Conservation (phyloP, 92 coral and sea anemone genomes). For the Zoanthus solanderi region DNA sequence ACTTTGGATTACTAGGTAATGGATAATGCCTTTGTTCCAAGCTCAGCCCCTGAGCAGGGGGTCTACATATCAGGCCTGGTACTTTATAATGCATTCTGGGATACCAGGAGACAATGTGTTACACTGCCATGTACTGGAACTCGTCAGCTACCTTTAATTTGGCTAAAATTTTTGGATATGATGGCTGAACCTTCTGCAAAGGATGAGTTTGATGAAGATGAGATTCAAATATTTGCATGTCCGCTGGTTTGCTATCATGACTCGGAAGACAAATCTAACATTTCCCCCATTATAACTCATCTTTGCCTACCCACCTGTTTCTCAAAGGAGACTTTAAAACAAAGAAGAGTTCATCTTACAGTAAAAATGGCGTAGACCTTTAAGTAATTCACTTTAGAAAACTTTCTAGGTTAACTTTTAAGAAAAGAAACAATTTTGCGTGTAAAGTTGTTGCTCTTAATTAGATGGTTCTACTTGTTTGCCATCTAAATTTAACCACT, state of each 20-base stretch:
- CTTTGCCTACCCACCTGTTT: slow-evolving; percentile 67
- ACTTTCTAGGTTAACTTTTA: background rate
- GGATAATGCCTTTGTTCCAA: slow-evolving; percentile 55
- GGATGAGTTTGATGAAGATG: slow-evolving; percentile 36
- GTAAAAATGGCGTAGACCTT: background rate
- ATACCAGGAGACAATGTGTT: slow-evolving; percentile 61
- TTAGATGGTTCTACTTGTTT: no score
- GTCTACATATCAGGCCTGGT: slow-evolving; percentile 77
- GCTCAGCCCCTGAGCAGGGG: slow-evolving; percentile 77
- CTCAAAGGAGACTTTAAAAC: slow-evolving; percentile 45
- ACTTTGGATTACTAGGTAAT: slow-evolving; percentile 52
- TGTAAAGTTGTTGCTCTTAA: no score
- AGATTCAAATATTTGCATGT: slow-evolving; percentile 65
- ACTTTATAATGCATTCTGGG: slow-evolving; percentile 91
- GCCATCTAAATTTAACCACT: no score
- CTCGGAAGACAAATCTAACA: background rate
- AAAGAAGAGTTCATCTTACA: slow-evolving; percentile 58
- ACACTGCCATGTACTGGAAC: slow-evolving; percentile 32
- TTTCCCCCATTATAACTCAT: slow-evolving; percentile 50
- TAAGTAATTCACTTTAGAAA: background rate
- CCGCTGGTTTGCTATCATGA: slow-evolving; percentile 58
- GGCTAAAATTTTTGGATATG: slow-evolving; percentile 63
- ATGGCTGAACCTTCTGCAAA: slow-evolving; percentile 34
- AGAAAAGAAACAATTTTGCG: no score
- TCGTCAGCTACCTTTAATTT: slow-evolving; percentile 70